Conservation (phyloP, 2,113 vertebrate genomes). For the Ifrita kowaldi region DNA sequence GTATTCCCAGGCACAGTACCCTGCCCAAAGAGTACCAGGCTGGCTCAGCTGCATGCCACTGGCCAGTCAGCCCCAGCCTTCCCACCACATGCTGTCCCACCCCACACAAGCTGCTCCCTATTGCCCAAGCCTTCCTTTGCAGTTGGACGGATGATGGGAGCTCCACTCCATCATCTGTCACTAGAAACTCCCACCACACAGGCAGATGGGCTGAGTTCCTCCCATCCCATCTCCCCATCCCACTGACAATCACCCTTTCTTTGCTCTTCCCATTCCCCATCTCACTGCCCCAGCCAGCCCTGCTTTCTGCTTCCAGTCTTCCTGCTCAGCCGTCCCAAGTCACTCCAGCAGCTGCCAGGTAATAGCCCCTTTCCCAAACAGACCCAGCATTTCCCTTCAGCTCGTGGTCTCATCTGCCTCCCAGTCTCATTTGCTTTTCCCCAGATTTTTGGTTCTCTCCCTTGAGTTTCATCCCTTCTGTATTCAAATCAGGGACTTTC, state of each 20-base stretch:
- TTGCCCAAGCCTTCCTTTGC: not conserved
- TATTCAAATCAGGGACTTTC: not conserved
- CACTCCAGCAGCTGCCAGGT: not conserved
- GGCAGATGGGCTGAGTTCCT: not conserved
- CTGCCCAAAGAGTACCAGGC: not conserved
- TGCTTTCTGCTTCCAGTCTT: not conserved
- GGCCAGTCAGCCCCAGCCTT: not conserved
- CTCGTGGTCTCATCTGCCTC: accelerated
- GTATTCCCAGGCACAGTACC: not conserved
- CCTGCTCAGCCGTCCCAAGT: not conserved
- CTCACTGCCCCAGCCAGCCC: not conserved
- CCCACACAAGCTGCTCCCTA: not conserved
- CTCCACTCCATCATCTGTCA: not conserved
- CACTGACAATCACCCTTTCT: not conserved
- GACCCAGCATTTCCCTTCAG: not conserved
- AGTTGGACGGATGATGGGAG: not conserved
- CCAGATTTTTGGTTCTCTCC: not conserved
- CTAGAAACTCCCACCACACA: not conserved
- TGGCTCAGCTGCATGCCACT: not conserved
- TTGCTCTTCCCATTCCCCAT: not conserved
- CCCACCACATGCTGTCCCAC: not conserved
- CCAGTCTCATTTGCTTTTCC: not conserved
- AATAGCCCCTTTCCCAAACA: not conserved
- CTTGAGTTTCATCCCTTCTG: not conserved
- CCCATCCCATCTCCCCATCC: not conserved